phyloP scores from a whole-genome alignment of 2,888 invertebrate species.

The Xylota sylvarum region DNA sequence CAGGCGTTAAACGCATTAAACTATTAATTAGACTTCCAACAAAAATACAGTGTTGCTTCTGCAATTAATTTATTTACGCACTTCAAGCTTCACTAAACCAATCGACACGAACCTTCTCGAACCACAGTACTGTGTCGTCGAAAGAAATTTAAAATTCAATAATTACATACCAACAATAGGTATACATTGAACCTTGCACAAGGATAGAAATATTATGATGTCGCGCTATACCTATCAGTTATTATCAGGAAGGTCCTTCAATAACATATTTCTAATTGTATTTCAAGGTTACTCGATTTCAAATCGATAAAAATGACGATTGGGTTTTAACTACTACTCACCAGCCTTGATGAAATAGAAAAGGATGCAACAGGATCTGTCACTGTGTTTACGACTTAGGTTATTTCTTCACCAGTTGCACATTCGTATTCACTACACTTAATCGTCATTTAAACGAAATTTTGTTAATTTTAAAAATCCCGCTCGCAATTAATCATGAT shows the following conservation, averaged over 20 bases:
- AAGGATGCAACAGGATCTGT: constrained; percentile 45
- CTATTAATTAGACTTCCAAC: constrained; percentile 6
- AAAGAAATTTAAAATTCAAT: constrained; percentile 38
- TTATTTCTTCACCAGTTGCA: constrained; percentile 75
- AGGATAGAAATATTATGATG: constrained; percentile 9
- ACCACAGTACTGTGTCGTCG: too few relatives aligned
- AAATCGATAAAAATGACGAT: not conserved
- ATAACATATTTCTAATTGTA: not conserved
- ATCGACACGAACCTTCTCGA: not conserved
- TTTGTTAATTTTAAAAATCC: constrained; percentile 4
- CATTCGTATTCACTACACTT: constrained; percentile 74
- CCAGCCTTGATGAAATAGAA: constrained; percentile 31
- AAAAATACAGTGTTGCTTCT: constrained; percentile 8
- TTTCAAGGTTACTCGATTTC: not conserved
- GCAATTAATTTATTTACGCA: not conserved
- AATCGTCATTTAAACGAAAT: constrained; percentile 70
- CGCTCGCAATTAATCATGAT: constrained; percentile 48
- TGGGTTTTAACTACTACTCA: constrained; percentile 34
- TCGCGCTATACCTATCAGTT: not conserved
- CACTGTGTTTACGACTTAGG: constrained; percentile 35
- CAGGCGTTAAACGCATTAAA: constrained; percentile 2
- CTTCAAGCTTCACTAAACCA: not conserved
- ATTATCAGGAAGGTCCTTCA: not conserved
- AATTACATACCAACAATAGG: constrained; percentile 21
- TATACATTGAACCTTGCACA: not conserved